Evolutionary conservation across 2,888 invertebrate species (phyloP), one percentile per base, ranked within the genome.

Genomic region (Lacanobia oleracea): DNA sequence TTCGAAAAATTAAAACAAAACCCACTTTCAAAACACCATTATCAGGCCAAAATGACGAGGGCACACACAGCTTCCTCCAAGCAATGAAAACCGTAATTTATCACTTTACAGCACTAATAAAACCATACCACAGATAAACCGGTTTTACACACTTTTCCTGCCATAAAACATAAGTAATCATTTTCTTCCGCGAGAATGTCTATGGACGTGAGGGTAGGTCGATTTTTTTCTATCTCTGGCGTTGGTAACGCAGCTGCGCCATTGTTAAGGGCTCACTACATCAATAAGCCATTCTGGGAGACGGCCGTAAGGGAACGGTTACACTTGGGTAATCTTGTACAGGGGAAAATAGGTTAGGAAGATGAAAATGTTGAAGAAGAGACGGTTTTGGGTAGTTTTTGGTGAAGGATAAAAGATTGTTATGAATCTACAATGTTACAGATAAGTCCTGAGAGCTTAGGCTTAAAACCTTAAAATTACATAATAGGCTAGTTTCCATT

Each of bases 211-310:
- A 72, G 79, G 86, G 86, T 84, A 87, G 86, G 86, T 87, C 86
- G 84, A 74, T 78, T 88, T 89, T 89, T 86, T 87, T 84, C 82
- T 84, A 83, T 86, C 87, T 80, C 72, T 70, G 71, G 81, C 77
- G 77, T 82, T 79, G 84, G 84, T 75, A 85, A 75, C 89, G 78
- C 93, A 93, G 91, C 93, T 93, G 93, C 76, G 90, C 89, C 88
- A 85, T 90, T 92, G 92, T 92, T 90, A 91, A 91, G 88, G 91
- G 88, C 89, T 89, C 91, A 84, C 89, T 87, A 91, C 94, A 94
- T 94, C 94, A 93, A 94, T 94, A 94, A 94, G 93, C 93, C 91
- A 93, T 93, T 92, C 91, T 87, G 88, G 79, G 84, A 84, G 82
- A 87, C 74, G 89, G 87, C 90, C 90, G 88, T 92, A 90, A 92